Evolutionary conservation across 2,113 vertebrate species (phyloP).

Genomic region (Sapayoa aenigma): DNA sequence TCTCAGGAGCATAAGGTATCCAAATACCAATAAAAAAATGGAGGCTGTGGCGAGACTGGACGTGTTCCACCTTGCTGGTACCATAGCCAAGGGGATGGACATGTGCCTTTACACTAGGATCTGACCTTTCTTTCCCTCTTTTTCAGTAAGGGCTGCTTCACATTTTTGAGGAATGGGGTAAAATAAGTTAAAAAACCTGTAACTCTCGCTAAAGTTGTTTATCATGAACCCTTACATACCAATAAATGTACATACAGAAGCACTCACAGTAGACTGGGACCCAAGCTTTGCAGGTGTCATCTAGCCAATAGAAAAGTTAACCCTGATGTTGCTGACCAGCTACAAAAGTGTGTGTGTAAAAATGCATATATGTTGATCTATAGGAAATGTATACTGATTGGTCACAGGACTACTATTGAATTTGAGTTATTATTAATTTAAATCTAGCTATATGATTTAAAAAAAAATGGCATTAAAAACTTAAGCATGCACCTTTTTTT

Average conservation of each 20-base stretch:
- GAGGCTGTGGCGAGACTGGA: background rate
- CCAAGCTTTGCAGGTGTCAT: rapidly evolving
- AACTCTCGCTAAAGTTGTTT: background rate
- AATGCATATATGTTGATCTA: background rate
- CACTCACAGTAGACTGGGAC: background rate
- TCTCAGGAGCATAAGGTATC: background rate
- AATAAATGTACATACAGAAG: background rate
- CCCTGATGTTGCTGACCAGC: background rate
- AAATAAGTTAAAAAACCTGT: background rate
- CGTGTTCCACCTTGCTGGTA: background rate
- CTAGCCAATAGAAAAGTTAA: background rate
- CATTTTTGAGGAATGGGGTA: background rate
- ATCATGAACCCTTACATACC: background rate
- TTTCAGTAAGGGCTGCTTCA: background rate
- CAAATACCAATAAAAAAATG: background rate
- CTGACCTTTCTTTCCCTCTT: background rate
- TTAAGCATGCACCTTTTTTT: background rate
- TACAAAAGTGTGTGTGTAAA: background rate
- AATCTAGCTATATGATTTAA: background rate
- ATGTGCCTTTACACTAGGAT: background rate
- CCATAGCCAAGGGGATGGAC: background rate
- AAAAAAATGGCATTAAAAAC: background rate
- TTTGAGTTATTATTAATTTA: background rate
- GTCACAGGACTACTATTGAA: background rate
- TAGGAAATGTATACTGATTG: background rate